phyloP scores from a whole-genome alignment of 2,888 invertebrate species.

The Pterostichus niger region DNA sequence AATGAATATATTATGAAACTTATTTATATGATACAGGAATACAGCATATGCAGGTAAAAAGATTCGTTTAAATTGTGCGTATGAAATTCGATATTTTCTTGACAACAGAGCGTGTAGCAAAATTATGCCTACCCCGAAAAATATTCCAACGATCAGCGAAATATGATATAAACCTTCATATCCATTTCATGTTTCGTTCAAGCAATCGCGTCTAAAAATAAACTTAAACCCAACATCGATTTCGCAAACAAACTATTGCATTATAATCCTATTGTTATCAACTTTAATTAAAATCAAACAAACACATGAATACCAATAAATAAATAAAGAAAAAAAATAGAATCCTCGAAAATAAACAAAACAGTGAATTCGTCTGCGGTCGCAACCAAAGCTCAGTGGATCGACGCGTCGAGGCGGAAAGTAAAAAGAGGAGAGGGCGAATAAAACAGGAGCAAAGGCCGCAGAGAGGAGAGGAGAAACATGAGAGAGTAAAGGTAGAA shows the following conservation, averaged over 20 bases:
- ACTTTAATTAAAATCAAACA: constrained; percentile 57
- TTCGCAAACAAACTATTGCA: constrained; percentile 17
- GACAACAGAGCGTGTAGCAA: too few relatives aligned
- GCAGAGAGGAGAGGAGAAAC: background rate
- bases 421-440: constrained; percentile 35
- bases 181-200: too few relatives aligned
- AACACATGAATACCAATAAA: constrained; percentile 41
- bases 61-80: too few relatives aligned
- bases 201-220: too few relatives aligned
- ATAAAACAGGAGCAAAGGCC: constrained; percentile 33
- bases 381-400: constrained; percentile 49
- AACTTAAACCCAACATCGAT: too few relatives aligned
- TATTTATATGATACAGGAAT: too few relatives aligned
- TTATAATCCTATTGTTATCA: constrained; percentile 18
- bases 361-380: constrained; percentile 39
- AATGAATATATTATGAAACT: too few relatives aligned
- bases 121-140: too few relatives aligned
- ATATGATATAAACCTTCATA: too few relatives aligned
- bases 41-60: too few relatives aligned
- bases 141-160: too few relatives aligned
- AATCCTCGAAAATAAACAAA: constrained; percentile 47
- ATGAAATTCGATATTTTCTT: too few relatives aligned
- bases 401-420: constrained; percentile 42
- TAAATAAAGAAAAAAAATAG: constrained; percentile 36
- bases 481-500: background rate